phyloP scores from a whole-genome alignment of 2,888 invertebrate genomes.

The Iphiclides podalirius region DNA sequence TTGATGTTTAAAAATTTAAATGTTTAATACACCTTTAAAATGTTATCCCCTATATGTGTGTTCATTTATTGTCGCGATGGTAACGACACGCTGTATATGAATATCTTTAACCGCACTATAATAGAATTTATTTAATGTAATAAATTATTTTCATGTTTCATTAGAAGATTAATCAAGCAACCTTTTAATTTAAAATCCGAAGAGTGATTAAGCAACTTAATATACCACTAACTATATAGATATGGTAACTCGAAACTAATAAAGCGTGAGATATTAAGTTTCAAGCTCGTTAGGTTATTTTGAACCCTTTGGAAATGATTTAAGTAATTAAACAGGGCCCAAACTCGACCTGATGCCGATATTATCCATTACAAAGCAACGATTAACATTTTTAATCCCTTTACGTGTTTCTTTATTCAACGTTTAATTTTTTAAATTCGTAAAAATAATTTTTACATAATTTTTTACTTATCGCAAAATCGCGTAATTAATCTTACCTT shows the following conservation, averaged over 20 bases:
- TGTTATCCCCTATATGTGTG: too few species aligned
- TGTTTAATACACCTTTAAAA: too few species aligned
- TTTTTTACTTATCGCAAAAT: too few species aligned
- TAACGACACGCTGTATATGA: too few species aligned
- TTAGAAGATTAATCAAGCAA: constrained; percentile 11
- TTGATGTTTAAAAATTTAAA: too few species aligned
- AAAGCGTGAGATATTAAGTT: constrained; percentile 19
- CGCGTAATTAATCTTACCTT: too few species aligned
- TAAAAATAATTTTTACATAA: not conserved
- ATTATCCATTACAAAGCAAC: constrained; percentile 1
- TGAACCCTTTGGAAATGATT: constrained; percentile 17
- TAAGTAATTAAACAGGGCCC: constrained; percentile 13
- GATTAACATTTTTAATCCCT: constrained; percentile 1
- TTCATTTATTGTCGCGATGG: too few species aligned
- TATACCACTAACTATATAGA: constrained; percentile 7
- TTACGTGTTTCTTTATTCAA: not conserved
- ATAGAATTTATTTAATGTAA: too few species aligned
- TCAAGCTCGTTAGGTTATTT: constrained; percentile 18
- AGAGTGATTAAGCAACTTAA: not conserved
- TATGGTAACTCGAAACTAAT: constrained; percentile 15
- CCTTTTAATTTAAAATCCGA: constrained; percentile 15
- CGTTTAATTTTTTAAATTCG: not conserved
- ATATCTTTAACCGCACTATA: too few species aligned
- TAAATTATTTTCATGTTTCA: too few species aligned
- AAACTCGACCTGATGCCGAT: not conserved